These are phyloP conservation scores for Microtus agrestis DNA, from an alignment of 2,797 vertebrate genomes.

Conservation along the genomic window DNA sequence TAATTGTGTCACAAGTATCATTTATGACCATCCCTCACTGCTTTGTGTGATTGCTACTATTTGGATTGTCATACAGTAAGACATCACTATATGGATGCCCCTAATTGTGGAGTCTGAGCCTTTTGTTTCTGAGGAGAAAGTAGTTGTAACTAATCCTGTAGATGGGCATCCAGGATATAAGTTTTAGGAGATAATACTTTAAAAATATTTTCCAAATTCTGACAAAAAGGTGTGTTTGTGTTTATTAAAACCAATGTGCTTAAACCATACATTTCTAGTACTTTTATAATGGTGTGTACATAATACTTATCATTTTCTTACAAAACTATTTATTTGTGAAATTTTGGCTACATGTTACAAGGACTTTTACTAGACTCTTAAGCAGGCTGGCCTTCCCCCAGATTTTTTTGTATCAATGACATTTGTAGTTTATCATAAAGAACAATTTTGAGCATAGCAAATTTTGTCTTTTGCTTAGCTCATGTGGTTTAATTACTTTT, in stretches of 20 bases:
- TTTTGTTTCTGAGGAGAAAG: conserved; percentile 56
- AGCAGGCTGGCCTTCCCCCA: conserved; percentile 15
- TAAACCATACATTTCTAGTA: conserved; percentile 53
- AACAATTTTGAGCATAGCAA: background rate
- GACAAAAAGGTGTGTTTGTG: background rate
- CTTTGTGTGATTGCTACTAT: conserved; percentile 12
- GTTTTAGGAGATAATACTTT: conserved; percentile 55
- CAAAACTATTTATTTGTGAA: conserved; percentile 41
- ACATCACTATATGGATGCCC: conserved; percentile 34
- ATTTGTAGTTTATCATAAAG: conserved; percentile 48
- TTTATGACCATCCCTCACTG: conserved; percentile 43
- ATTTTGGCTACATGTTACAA: background rate
- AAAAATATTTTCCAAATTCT: conserved; percentile 43
- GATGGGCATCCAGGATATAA: background rate
- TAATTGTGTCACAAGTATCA: conserved; percentile 51
- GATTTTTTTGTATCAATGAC: conserved; percentile 34
- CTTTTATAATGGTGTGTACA: background rate
- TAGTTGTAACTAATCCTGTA: conserved; percentile 59
- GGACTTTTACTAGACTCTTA: conserved; percentile 37
- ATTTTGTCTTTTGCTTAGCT: conserved; percentile 36
- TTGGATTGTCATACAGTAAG: conserved; percentile 54
- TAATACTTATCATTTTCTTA: conserved; percentile 34
- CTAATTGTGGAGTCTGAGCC: conserved; percentile 2
- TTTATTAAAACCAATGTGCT: conserved; percentile 55
- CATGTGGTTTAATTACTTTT: conserved; percentile 55